phyloP scores from a whole-genome alignment of 2,113 vertebrate species.

The Cygnus buccinator region DNA sequence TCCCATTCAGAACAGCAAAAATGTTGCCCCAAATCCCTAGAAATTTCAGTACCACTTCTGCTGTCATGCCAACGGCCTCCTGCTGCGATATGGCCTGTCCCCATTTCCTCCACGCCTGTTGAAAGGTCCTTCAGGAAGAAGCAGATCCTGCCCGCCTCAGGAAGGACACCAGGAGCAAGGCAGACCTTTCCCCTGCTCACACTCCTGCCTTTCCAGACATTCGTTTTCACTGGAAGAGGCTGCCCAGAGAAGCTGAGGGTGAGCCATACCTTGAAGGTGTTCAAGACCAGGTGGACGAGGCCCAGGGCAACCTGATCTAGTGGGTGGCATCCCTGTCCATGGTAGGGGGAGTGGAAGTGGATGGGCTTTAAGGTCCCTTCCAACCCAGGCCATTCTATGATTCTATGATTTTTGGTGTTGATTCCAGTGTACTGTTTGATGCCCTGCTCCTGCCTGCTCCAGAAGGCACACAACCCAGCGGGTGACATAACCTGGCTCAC shows the following conservation, averaged over 20 bases:
- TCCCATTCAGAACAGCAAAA: conserved; percentile 45
- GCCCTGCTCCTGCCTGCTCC: background rate
- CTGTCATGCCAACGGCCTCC: conserved; percentile 9
- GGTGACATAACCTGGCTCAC: background rate
- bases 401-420: background rate
- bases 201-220: background rate
- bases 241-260: too few relatives aligned
- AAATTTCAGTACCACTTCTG: conserved; percentile 37
- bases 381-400: too few relatives aligned
- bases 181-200: background rate
- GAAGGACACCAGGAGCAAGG: background rate
- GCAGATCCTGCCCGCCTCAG: background rate
- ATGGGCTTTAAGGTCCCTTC: too few relatives aligned
- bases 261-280: too few relatives aligned
- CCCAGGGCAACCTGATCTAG: too few relatives aligned
- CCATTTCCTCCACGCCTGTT: background rate
- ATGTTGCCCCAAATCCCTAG: conserved; percentile 42
- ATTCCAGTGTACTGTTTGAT: background rate
- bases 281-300: too few relatives aligned
- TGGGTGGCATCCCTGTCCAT: too few relatives aligned
- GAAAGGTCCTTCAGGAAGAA: background rate
- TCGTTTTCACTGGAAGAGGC: too few relatives aligned
- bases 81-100: background rate
- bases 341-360: too few relatives aligned
- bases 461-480: background rate